Evolutionary conservation across 2,797 vertebrate genomes (phyloP).

Genomic region (Peromyscus attwateri): DNA sequence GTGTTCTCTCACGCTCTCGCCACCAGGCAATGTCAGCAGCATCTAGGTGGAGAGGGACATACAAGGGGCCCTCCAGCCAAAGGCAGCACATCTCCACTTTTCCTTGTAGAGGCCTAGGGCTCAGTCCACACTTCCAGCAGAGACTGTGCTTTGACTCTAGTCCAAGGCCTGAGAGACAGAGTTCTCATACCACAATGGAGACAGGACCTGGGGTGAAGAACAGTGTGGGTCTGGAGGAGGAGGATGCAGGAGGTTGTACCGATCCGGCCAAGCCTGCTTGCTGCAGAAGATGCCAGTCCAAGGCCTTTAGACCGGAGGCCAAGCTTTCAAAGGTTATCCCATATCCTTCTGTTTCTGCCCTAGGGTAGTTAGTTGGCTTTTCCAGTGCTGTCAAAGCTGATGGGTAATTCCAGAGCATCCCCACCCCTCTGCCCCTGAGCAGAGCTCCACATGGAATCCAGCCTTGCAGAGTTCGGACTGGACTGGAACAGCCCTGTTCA

Average conservation of each 20-base stretch:
- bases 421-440: accelerated
- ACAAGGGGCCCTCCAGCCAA: accelerated
- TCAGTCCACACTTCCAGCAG: background rate
- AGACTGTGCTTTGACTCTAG: accelerated
- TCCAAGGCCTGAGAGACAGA: no score
- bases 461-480: background rate
- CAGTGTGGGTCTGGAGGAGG: background rate
- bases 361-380: background rate
- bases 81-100: accelerated
- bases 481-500: no score
- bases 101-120: background rate
- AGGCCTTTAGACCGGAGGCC: background rate
- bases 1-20: background rate
- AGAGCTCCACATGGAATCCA: background rate
- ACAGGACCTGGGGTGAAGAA: background rate
- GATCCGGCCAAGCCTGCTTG: no score
- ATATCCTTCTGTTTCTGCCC: background rate
- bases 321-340: background rate
- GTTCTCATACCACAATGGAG: background rate
- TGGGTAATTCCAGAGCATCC: background rate
- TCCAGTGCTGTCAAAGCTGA: background rate
- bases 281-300: background rate
- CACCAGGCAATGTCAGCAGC: accelerated
- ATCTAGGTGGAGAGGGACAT: background rate
- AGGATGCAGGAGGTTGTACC: accelerated